Evolutionary conservation across 1,140 invertebrate genomes (phyloP).

Genomic region (Stenopsyche tienmushanensis): DNA sequence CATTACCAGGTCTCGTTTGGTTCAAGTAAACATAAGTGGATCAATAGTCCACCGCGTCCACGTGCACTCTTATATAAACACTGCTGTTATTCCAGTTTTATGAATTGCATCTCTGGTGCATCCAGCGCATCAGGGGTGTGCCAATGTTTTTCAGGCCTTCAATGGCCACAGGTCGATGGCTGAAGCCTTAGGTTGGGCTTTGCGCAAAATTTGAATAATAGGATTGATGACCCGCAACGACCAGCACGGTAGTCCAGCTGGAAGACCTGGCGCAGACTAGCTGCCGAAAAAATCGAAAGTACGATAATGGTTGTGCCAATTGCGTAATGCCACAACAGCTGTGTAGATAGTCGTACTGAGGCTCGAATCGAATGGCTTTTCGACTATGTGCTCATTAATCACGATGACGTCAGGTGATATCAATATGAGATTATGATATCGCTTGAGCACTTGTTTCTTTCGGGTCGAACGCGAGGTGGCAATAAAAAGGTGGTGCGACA

Average conservation of each 20-base stretch:
- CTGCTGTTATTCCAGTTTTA: too few species aligned
- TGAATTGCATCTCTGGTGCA: neutral
- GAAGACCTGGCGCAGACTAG: constrained; percentile 14
- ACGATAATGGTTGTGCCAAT: constrained; percentile 17
- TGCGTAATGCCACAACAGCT: constrained; percentile 22
- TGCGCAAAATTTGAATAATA: constrained; percentile 11
- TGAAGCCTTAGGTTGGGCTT: neutral
- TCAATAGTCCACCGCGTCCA: neutral
- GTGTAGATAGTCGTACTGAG: neutral
- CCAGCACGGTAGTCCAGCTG: constrained; percentile 5
- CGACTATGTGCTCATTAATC: neutral
- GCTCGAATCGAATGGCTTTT: neutral
- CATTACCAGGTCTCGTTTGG: too few species aligned
- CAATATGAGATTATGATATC: too few species aligned
- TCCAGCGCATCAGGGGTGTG: neutral
- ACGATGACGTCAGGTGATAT: constrained; percentile 6
- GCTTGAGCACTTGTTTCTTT: neutral
- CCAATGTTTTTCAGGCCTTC: neutral
- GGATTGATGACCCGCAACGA: constrained; percentile 18
- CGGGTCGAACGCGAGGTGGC: neutral
- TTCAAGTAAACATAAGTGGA: neutral
- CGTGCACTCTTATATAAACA: neutral
- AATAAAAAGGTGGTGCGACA: neutral
- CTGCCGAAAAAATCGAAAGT: constrained; percentile 31
- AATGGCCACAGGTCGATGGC: too few species aligned